These are phyloP conservation scores for Alcis repandata DNA, from an alignment of 2,888 invertebrate species.

Conservation along the genomic window DNA sequence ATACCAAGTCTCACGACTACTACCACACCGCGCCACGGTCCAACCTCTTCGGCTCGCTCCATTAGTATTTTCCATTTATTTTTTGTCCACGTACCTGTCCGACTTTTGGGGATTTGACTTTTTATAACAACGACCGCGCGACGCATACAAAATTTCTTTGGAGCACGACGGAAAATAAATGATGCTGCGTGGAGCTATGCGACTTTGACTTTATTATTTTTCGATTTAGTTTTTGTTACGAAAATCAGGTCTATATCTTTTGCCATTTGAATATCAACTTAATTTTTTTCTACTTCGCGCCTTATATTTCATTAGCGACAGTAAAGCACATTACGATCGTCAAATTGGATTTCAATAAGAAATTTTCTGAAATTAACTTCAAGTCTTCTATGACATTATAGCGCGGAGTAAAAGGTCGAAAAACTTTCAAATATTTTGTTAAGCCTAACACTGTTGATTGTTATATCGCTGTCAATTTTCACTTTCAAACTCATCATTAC, in stretches of 20 bases:
- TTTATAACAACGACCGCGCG: slow-evolving; percentile 80
- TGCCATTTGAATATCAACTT: not conserved
- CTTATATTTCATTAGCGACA: not conserved
- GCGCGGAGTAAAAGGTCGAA: too few relatives aligned
- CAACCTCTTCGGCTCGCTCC: slow-evolving; percentile 81
- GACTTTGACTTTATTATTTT: slow-evolving; percentile 70
- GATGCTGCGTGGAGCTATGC: slow-evolving; percentile 77
- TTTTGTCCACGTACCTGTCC: slow-evolving; percentile 86
- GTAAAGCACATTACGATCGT: too few relatives aligned
- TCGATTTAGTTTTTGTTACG: slow-evolving; percentile 69
- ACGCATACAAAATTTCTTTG: slow-evolving; percentile 84
- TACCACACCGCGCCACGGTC: slow-evolving; percentile 67
- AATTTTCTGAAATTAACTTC: too few relatives aligned
- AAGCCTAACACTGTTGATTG: not conserved
- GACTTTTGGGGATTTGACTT: slow-evolving; percentile 83
- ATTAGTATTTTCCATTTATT: slow-evolving; percentile 87
- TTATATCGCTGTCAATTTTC: slow-evolving; percentile 11
- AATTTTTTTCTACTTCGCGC: not conserved
- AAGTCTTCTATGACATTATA: too few relatives aligned
- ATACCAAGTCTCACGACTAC: slow-evolving; percentile 51
- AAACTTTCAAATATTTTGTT: not conserved
- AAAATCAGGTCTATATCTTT: slow-evolving; percentile 20
- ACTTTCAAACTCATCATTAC: slow-evolving; percentile 26
- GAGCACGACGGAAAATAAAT: slow-evolving; percentile 80
- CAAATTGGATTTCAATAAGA: not conserved